Evolutionary conservation across 2,113 vertebrate species (phyloP).

Genomic region (Calypte anna): DNA sequence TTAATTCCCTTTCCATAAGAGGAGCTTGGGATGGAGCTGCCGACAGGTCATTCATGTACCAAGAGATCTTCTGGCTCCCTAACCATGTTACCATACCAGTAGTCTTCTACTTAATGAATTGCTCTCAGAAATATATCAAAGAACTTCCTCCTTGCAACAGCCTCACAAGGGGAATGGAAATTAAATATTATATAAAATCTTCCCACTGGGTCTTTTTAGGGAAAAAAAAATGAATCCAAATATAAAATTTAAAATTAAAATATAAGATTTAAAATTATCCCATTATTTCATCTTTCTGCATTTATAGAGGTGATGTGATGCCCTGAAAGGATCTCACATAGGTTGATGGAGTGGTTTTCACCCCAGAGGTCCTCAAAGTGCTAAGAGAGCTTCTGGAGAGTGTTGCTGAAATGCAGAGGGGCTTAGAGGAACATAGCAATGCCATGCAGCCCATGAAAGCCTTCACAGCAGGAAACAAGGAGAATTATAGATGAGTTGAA

Average conservation of each 20-base stretch:
- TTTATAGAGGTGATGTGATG: neutral
- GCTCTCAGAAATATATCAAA: slow-evolving; percentile 39
- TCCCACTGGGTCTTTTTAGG: slow-evolving; percentile 6
- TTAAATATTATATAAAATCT: slow-evolving; percentile 49
- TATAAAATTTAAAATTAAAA: neutral
- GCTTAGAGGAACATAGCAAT: fast-evolving
- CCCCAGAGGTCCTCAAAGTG: fast-evolving
- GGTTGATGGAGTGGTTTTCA: neutral
- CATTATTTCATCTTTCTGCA: neutral
- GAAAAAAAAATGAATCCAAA: neutral
- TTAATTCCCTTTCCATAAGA: neutral
- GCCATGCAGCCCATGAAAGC: neutral
- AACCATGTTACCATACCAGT: neutral
- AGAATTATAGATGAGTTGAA: neutral
- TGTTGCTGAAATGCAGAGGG: fast-evolving
- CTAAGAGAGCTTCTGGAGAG: neutral
- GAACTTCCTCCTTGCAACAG: slow-evolving; percentile 22
- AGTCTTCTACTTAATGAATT: slow-evolving; percentile 18
- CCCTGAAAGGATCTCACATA: neutral
- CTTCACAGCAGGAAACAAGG: neutral
- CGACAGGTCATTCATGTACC: neutral
- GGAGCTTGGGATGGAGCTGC: neutral
- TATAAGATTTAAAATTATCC: neutral
- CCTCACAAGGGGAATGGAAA: slow-evolving; percentile 44
- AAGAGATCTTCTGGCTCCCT: neutral